Conservation (phyloP, 2,797 vertebrate species). For the Peromyscus aztecus region DNA sequence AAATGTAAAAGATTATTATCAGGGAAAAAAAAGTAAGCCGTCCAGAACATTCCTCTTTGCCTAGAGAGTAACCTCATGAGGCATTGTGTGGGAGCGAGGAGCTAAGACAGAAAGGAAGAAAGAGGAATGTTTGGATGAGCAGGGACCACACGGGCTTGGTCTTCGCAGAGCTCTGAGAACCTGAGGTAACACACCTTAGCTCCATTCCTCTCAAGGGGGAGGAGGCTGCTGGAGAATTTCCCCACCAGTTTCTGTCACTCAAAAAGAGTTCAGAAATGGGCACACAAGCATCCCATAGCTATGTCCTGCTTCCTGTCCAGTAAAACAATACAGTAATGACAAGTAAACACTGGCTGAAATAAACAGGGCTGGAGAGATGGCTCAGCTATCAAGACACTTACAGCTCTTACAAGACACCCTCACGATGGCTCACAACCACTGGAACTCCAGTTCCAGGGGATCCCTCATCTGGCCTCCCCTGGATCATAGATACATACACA, state of each 20-base stretch:
- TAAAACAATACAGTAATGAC: neutral
- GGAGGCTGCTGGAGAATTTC: neutral
- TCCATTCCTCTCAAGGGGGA: neutral
- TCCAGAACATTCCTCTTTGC: neutral
- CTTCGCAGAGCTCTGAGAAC: neutral
- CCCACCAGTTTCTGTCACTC: neutral
- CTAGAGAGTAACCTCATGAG: neutral
- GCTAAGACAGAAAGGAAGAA: neutral
- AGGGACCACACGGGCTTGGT: neutral
- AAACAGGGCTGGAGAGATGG: neutral
- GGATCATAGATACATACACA: neutral
- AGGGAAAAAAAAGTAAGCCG: conserved; percentile 6
- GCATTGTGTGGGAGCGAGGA: neutral
- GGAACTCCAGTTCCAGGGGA: no score
- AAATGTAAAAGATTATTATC: neutral
- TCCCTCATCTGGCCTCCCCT: neutral
- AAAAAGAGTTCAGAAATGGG: neutral
- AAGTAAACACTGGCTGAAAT: neutral
- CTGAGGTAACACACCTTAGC: neutral
- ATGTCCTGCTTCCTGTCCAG: neutral
- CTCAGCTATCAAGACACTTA: no score
- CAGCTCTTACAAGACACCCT: no score
- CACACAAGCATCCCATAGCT: neutral
- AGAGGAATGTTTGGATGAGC: accelerated
- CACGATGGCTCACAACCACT: no score